These are phyloP conservation scores for Anthrax anthrax DNA, from an alignment of 2,888 invertebrate genomes.

Conservation along the genomic window DNA sequence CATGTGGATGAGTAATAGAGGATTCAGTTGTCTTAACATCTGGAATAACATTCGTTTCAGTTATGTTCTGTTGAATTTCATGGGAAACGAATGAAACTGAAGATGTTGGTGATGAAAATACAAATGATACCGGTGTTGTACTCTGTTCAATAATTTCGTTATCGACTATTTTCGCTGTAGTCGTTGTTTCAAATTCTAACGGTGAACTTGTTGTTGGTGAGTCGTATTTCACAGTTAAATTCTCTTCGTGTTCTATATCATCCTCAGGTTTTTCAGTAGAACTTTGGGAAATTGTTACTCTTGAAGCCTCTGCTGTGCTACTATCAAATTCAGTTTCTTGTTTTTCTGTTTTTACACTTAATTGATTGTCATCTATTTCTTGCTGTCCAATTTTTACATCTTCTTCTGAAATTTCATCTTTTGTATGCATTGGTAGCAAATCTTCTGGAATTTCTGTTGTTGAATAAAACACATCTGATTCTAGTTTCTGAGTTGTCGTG, in stretches of 20 bases:
- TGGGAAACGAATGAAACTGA: not conserved
- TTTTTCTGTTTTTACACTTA: not conserved
- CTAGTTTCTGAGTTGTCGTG: too few relatives aligned
- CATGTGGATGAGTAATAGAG: not conserved
- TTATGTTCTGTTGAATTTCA: not conserved
- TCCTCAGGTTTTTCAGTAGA: not conserved
- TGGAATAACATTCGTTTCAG: not conserved
- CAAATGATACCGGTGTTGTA: not conserved
- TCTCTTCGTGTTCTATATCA: too few relatives aligned
- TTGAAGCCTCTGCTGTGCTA: not conserved
- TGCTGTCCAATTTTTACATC: not conserved
- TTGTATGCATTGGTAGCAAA: not conserved
- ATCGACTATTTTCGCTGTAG: not conserved
- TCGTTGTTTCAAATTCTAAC: not conserved
- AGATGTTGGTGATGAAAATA: not conserved
- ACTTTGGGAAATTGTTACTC: not conserved
- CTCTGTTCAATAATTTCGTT: not conserved
- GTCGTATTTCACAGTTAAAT: too few relatives aligned
- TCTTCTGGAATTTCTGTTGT: not conserved
- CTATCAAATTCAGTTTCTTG: not conserved
- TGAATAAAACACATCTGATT: not conserved
- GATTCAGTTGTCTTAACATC: not conserved
- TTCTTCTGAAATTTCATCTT: not conserved
- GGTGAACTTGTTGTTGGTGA: too few relatives aligned
- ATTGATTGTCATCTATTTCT: too few relatives aligned